A percentile compares a stretch with the other conserved stretches of the same genome.
These are phyloP conservation scores for Tetrapedia diversipes DNA, from an alignment of 2,888 invertebrate genomes.

Conservation along the genomic window DNA sequence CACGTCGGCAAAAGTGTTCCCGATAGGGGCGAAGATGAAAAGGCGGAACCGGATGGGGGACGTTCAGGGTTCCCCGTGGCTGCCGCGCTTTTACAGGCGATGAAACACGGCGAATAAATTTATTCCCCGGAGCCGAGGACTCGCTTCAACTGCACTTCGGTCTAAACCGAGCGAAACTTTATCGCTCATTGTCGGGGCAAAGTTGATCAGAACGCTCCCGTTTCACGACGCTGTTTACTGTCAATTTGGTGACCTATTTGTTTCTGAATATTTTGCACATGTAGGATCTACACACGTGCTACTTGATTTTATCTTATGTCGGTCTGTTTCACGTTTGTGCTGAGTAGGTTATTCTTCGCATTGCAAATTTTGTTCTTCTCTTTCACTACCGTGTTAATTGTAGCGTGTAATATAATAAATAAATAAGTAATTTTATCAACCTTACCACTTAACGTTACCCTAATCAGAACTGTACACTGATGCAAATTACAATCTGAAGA, in stretches of 20 bases:
- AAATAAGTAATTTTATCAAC: no score
- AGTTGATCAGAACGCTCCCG: background rate
- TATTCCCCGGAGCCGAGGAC: slow-evolving; percentile 13
- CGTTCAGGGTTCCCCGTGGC: slow-evolving; percentile 7
- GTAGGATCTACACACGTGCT: background rate
- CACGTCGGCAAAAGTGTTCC: background rate
- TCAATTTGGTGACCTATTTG: slow-evolving; percentile 6
- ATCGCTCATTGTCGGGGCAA: slow-evolving; percentile 29
- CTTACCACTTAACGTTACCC: no score
- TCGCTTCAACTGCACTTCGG: no score
- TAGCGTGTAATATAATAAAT: no score
- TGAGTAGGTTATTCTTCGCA: no score
- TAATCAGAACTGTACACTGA: no score
- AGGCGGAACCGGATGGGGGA: background rate
- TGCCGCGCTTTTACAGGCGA: slow-evolving; percentile 17
- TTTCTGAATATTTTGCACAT: no score
- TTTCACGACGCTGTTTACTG: background rate
- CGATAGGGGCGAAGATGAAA: slow-evolving; percentile 15
- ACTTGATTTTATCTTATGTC: no score
- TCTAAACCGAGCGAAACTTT: slow-evolving; percentile 42
- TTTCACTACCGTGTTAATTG: no score
- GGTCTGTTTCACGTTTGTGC: no score
- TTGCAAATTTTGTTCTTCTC: no score
- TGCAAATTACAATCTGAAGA: no score
- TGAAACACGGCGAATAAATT: slow-evolving; percentile 54